Evolutionary conservation across 2,797 vertebrate species (phyloP).

Genomic region (Pogoniulus pusillus): DNA sequence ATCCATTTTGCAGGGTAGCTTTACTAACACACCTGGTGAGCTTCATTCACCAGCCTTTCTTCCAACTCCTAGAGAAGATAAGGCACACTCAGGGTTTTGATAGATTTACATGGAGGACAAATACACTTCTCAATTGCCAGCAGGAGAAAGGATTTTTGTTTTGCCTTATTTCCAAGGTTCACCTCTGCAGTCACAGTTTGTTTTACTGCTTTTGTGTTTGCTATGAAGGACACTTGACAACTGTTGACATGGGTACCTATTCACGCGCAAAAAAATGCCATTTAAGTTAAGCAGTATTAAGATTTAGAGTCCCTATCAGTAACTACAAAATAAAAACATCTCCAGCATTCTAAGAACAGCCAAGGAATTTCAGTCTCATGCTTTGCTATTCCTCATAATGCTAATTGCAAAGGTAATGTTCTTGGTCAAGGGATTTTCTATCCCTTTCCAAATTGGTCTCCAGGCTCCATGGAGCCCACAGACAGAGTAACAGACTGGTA

Average conservation of each 20-base stretch:
- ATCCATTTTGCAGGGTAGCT: not conserved
- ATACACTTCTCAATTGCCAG: not conserved
- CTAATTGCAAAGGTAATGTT: not conserved
- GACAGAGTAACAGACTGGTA: not conserved
- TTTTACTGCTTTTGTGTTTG: not conserved
- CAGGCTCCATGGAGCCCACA: not conserved
- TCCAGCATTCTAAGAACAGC: not conserved
- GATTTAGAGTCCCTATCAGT: not conserved
- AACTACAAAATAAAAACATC: not conserved
- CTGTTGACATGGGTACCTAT: not conserved
- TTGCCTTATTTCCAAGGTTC: not conserved
- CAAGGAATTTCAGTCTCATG: not conserved
- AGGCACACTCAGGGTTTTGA: not conserved
- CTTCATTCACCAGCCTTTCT: not conserved
- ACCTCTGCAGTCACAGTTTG: not conserved
- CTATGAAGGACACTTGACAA: not conserved
- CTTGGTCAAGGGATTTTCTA: not conserved
- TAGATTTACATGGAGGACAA: not conserved
- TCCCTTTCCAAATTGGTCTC: not conserved
- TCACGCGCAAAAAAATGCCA: not conserved
- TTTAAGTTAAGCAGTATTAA: not conserved
- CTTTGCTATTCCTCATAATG: not conserved
- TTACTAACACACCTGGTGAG: not conserved
- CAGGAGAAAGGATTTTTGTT: not conserved
- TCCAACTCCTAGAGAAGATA: not conserved